Base-by-base conservation (phyloP, 1,140 invertebrate species). In the Drosophila aff. region DNA sequence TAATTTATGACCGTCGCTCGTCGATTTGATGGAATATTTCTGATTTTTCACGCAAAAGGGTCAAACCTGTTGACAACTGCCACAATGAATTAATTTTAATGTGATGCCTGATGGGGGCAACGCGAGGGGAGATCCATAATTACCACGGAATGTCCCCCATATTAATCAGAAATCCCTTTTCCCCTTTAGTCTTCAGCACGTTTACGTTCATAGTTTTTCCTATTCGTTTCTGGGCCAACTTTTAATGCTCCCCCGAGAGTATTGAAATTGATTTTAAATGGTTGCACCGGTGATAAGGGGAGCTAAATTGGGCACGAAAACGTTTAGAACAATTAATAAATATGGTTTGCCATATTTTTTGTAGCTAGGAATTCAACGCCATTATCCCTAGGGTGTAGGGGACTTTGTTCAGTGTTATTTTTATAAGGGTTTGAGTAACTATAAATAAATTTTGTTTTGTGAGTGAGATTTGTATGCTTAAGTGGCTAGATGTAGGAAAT, bases 1-100 rank as follows among this genome's bases (percentile, higher is more conserved):
- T 68, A 68, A 83, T 83, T 83, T 80, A 83, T 76, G 66, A 79
- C 71, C 50, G 62, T 28, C 21, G 33, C 43, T 46, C 46, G 44
- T 59, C 49, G 57, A 79, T 72, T 82, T 82, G 44, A 83, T 78
- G 82, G 49, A 71, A 71, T 81, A 81, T 78, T 79, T 85, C 38
- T 63, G 63, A 74, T 75, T 81, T 53, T 73, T 69, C 46, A 28
- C 58, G 18, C 26, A 31, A 10, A 16, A 33, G 44, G 36, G 41
- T 26, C 44, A 40, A 50, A 69, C 65, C 47, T 75, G 78, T 81
- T 81, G 82, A 85, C 74, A 83, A 74, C 80, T 76, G 58, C 36
- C 62, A 26, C 61, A 43, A 49, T n/a, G 33, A 67, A 46, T 38
- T 7, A 8, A 62, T 50, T 36, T 26, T 15, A 18, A n/a, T 7